phyloP scores from a whole-genome alignment of 2,888 invertebrate genomes.

The Scaptomyza reducta region DNA sequence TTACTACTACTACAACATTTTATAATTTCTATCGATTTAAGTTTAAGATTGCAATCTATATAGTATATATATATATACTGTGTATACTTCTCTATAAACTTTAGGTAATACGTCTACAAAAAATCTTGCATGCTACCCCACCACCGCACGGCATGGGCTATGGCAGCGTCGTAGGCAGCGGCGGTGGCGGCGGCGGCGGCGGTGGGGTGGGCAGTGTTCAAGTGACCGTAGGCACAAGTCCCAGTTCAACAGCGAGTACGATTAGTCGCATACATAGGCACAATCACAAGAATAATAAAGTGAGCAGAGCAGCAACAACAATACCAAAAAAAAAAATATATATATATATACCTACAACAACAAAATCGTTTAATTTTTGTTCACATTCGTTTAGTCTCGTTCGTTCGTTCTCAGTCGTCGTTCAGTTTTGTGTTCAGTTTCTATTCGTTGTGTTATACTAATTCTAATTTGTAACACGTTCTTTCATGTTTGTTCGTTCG shows the following conservation, averaged over 20 bases:
- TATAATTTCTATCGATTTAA: conserved; percentile 27
- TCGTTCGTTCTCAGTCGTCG: conserved; percentile 24
- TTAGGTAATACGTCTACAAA: conserved; percentile 92
- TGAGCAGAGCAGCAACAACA: conserved; percentile 77
- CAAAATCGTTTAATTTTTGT: conserved; percentile 37
- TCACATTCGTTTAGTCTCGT: conserved; percentile 36
- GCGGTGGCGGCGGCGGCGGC: conserved; percentile 54
- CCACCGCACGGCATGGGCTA: conserved; percentile 75
- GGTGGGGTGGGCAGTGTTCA: conserved; percentile 83
- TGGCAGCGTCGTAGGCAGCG: conserved; percentile 68
- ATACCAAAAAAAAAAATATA: neutral
- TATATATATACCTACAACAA: conserved; percentile 21
- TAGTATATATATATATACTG: conserved; percentile 53
- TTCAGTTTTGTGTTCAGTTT: conserved; percentile 26
- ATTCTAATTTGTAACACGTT: conserved; percentile 18
- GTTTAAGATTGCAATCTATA: conserved; percentile 20
- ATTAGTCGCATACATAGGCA: conserved; percentile 84
- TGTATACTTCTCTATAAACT: conserved; percentile 66
- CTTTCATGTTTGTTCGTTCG: neutral
- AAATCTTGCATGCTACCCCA: conserved; percentile 89
- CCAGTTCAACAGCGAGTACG: conserved; percentile 83
- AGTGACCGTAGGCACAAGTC: conserved; percentile 83
- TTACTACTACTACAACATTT: conserved; percentile 6
- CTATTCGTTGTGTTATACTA: conserved; percentile 12
- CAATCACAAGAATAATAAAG: conserved; percentile 83